These are phyloP conservation scores for Teleogryllus occipitalis DNA, from an alignment of 1,140 invertebrate genomes.

Conservation along the genomic window DNA sequence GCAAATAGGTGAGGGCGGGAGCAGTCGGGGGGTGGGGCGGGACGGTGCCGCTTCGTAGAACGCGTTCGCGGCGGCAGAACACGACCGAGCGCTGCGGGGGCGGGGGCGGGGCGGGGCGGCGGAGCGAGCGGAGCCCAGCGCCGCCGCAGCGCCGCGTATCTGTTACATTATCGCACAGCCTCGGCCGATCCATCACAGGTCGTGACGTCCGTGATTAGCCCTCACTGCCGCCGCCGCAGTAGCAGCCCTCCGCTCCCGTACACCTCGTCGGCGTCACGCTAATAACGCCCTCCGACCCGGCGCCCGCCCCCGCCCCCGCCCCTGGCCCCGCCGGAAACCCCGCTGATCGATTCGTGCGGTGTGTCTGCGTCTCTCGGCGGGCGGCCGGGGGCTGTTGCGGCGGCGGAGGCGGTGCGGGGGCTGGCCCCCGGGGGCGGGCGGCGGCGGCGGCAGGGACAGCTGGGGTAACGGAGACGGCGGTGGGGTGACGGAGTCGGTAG, in stretches of 20 bases:
- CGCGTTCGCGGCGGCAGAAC: background rate
- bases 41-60: too few relatives aligned
- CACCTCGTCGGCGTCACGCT: background rate
- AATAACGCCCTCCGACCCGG: background rate
- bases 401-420: too few relatives aligned
- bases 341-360: background rate
- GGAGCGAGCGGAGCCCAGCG: too few relatives aligned
- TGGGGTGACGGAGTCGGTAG: too few relatives aligned
- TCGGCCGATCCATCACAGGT: background rate
- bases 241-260: background rate
- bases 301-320: too few relatives aligned
- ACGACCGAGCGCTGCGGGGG: background rate
- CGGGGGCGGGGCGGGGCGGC: too few relatives aligned
- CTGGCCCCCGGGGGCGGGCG: too few relatives aligned
- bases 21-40: too few relatives aligned
- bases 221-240: background rate
- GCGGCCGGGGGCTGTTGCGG: too few relatives aligned
- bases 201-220: background rate
- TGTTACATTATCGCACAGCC: background rate
- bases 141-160: background rate
- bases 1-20: too few relatives aligned
- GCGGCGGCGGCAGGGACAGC: too few relatives aligned
- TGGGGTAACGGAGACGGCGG: too few relatives aligned
- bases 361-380: background rate
- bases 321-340: background rate